Evolutionary conservation across 2,113 vertebrate genomes (phyloP), one percentile per base, ranked within the genome.

Genomic region (Ahaetulla prasina): DNA sequence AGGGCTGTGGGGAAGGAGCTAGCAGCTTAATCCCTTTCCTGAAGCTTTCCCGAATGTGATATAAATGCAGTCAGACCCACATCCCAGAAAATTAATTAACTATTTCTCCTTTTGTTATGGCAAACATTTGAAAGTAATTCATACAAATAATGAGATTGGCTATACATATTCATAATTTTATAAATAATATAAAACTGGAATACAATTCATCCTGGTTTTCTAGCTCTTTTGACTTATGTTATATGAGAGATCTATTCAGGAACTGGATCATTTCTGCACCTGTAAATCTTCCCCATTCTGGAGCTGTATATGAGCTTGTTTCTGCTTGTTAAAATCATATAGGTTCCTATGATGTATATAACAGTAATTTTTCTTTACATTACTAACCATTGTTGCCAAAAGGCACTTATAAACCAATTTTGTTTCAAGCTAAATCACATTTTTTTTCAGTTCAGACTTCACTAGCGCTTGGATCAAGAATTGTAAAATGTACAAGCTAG

Each of bases 111-210:
- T 45, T 55, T 91, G 52, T 39, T 22, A 16, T 43, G 6, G 5
- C 74, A 85, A 39, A 54, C 50, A 85, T 85, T 85, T 85, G 30
- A 43, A 43, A 53, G 3, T 22, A 39, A 23, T 39, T 30, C 52
- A 91, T 91, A 91, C 43, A 91, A 47, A 39, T 45, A 55, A 85
- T 91, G 52, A 90, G 74, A 91, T 47, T 91, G 35, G 52, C 25
- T 85, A 74, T 52, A 39, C 16, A 55, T 55, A 91, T 85, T 16
- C 52, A 54, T 90, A 85, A 85, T n/a, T 91, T 54, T 91, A 85
- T 55, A 84, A 85, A 85, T 91, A 22, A 85, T 90, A 91, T 12
- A 45, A 45, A 85, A 39, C 54, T 55, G 50, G 35, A 85, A 91
- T 91, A 55, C 23, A 85, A 85, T 91, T 91, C 45, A 55, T 91